Evolutionary conservation across 2,113 vertebrate species (phyloP).

Genomic region (Psilopogon haemacephalus): DNA sequence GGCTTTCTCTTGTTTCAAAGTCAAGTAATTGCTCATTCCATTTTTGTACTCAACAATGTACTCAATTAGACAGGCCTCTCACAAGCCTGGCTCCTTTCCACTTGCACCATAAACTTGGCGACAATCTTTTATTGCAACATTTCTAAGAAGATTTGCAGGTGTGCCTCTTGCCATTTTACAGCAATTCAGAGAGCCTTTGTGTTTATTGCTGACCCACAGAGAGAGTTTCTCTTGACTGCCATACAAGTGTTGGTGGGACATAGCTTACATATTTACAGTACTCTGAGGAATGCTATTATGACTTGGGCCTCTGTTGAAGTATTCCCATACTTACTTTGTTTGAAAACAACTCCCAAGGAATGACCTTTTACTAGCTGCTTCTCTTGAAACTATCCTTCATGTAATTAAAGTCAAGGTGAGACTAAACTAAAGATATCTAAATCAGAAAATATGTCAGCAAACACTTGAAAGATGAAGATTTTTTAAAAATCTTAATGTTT

Average conservation of each 20-base stretch:
- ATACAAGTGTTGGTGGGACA: fast-evolving
- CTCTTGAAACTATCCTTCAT: background rate
- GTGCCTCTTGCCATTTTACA: background rate
- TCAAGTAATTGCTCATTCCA: background rate
- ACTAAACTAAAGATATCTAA: background rate
- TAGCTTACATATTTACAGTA: background rate
- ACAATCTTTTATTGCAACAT: background rate
- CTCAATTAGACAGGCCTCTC: background rate
- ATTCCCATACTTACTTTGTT: background rate
- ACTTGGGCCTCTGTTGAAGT: background rate
- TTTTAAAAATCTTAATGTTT: background rate
- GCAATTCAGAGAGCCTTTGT: background rate
- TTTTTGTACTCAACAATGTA: background rate
- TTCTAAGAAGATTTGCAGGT: background rate
- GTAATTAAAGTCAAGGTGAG: background rate
- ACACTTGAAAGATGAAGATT: background rate
- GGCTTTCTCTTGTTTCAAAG: background rate
- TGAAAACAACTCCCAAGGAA: background rate
- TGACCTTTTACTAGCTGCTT: background rate
- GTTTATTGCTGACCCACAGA: background rate
- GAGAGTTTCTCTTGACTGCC: background rate
- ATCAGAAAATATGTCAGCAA: background rate
- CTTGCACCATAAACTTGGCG: background rate
- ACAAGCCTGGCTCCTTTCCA: background rate
- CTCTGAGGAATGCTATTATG: background rate